These are phyloP conservation scores for Anorthoa munda DNA, from an alignment of 2,888 invertebrate genomes.

Conservation along the genomic window DNA sequence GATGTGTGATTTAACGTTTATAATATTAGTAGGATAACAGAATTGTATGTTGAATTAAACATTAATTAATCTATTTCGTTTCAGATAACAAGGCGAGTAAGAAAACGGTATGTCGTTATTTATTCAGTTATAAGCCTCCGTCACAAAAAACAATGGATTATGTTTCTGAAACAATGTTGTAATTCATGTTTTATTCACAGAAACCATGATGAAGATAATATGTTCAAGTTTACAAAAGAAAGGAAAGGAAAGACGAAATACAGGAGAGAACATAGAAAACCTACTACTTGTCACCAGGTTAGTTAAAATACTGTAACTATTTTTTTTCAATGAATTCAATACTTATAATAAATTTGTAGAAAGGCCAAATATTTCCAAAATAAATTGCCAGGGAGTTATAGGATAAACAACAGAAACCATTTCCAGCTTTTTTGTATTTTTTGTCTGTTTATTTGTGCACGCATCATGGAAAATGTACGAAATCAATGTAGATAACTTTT, in stretches of 20 bases:
- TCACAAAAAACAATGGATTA: background rate
- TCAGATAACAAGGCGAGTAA: slow-evolving; percentile 75
- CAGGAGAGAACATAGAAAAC: slow-evolving; percentile 73
- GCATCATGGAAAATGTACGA: no score
- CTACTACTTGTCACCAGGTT: slow-evolving; percentile 84
- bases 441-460: no score
- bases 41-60: background rate
- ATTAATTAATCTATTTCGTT: slow-evolving; percentile 47
- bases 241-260: slow-evolving; percentile 65
- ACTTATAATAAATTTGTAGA: no score
- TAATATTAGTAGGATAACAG: no score
- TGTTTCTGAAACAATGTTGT: background rate
- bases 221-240: slow-evolving; percentile 53
- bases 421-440: no score
- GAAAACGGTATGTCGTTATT: slow-evolving; percentile 55
- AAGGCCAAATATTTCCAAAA: no score
- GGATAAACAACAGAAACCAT: no score
- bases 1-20: no score
- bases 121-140: background rate
- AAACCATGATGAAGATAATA: slow-evolving; percentile 35
- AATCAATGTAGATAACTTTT: no score
- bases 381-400: no score
- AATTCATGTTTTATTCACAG: slow-evolving; percentile 14
- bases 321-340: no score
- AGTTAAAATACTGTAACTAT: slow-evolving; percentile 39